Evolutionary conservation across 1,140 invertebrate species (phyloP).

Genomic region (Aphis gossypii): DNA sequence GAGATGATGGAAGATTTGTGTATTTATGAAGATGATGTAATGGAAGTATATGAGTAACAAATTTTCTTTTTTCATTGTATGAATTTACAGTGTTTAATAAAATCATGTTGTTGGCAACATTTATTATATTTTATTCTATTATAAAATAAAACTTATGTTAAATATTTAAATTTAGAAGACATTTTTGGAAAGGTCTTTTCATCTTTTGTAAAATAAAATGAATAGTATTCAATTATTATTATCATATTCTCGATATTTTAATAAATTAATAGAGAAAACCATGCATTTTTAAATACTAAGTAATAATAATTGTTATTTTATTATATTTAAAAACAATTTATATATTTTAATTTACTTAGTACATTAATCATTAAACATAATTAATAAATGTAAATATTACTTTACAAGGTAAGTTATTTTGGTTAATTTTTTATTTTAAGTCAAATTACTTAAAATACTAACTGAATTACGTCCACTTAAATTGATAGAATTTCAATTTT

Average conservation of each 20-base stretch:
- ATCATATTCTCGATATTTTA: too few species aligned
- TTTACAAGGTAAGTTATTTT: too few species aligned
- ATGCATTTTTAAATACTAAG: too few species aligned
- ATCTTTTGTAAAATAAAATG: neutral
- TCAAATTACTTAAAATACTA: too few species aligned
- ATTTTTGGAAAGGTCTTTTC: neutral
- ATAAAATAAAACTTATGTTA: neutral
- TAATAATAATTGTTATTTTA: too few species aligned
- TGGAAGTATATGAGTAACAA: slow-evolving; percentile 55
- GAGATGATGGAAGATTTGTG: slow-evolving; percentile 97
- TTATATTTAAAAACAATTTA: too few species aligned
- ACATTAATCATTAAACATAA: too few species aligned
- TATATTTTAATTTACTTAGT: too few species aligned
- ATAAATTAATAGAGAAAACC: neutral
- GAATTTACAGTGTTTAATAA: neutral
- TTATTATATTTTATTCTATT: neutral
- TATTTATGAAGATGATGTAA: slow-evolving; percentile 78
- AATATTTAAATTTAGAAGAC: neutral
- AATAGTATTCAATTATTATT: neutral
- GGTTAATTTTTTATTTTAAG: too few species aligned
- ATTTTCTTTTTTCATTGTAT: neutral
- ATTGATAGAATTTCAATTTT: too few species aligned
- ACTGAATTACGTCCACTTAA: too few species aligned
- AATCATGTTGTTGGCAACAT: neutral
- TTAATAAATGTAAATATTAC: too few species aligned